Percentiles rank a stretch among this genome's conserved stretches.
Evolutionary conservation across 2,113 vertebrate species (phyloP).

Genomic region (Chionis minor): DNA sequence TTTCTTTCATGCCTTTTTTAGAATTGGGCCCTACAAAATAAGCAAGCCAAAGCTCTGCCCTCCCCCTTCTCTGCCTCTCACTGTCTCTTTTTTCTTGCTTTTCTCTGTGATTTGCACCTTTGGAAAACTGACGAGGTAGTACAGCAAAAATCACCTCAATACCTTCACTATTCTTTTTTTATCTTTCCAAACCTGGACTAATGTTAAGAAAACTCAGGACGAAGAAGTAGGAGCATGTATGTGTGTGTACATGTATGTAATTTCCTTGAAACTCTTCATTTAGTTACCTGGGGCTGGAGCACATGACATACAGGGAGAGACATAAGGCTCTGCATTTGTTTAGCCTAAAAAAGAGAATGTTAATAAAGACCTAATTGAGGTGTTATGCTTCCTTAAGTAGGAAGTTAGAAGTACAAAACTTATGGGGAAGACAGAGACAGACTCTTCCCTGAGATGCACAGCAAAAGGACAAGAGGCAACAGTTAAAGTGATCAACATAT

Average conservation of each 20-base stretch:
- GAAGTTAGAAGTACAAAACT: background rate
- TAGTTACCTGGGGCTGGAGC: background rate
- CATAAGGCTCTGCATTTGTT: background rate
- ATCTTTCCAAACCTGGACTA: background rate
- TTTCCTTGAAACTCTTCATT: background rate
- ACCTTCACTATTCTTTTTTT: background rate
- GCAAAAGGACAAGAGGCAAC: background rate
- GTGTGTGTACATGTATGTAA: rapidly evolving
- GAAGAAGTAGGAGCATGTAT: background rate
- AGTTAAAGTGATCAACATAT: background rate
- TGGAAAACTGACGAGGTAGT: background rate
- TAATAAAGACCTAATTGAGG: background rate
- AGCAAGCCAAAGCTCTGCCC: background rate
- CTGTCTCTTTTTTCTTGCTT: background rate
- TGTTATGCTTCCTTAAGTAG: background rate
- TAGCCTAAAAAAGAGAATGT: background rate
- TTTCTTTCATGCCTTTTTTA: background rate
- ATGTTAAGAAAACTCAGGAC: background rate
- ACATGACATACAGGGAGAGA: background rate
- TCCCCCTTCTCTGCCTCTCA: background rate
- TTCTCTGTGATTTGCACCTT: background rate
- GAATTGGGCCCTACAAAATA: background rate
- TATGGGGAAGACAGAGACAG: background rate
- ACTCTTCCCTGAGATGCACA: background rate
- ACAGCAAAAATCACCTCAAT: background rate